Conservation (phyloP, 2,888 invertebrate species). For the Drosophila birchii region DNA sequence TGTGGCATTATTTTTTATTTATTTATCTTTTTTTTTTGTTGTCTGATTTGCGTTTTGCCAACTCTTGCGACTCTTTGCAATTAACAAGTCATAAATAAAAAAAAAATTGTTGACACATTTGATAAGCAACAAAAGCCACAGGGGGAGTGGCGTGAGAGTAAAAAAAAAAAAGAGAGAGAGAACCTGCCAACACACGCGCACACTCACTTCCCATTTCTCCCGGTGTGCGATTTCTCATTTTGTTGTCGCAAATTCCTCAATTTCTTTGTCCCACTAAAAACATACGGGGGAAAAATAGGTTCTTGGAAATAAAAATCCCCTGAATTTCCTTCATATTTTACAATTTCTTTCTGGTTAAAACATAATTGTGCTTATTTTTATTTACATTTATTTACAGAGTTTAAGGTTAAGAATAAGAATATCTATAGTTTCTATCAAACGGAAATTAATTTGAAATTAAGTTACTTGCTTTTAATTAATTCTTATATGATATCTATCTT, state of each 20-base stretch:
- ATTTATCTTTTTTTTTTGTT: constrained; percentile 36
- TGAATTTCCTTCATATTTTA: not conserved
- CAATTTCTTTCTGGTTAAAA: not conserved
- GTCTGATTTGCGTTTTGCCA: constrained; percentile 69
- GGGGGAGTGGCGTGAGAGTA: constrained; percentile 6
- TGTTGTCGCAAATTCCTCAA: constrained; percentile 8
- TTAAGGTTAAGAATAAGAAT: too few species aligned
- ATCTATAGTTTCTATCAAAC: not conserved
- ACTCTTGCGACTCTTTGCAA: constrained; percentile 74
- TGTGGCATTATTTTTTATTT: constrained; percentile 26
- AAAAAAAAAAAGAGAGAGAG: not conserved
- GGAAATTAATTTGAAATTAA: not conserved
- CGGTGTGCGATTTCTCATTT: constrained; percentile 13
- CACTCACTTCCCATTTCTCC: constrained; percentile 15
- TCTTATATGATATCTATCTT: not conserved
- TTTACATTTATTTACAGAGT: not conserved
- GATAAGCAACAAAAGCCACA: constrained; percentile 57
- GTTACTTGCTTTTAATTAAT: not conserved
- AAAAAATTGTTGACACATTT: constrained; percentile 66
- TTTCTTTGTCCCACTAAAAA: constrained; percentile 6
- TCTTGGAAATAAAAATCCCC: not conserved
- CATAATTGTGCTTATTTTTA: not conserved
- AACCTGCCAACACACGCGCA: constrained; percentile 48
- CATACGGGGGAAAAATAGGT: not conserved
- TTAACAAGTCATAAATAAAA: constrained; percentile 80